Conservation (phyloP, 1,140 invertebrate species). For the Heliconius melpomene region DNA sequence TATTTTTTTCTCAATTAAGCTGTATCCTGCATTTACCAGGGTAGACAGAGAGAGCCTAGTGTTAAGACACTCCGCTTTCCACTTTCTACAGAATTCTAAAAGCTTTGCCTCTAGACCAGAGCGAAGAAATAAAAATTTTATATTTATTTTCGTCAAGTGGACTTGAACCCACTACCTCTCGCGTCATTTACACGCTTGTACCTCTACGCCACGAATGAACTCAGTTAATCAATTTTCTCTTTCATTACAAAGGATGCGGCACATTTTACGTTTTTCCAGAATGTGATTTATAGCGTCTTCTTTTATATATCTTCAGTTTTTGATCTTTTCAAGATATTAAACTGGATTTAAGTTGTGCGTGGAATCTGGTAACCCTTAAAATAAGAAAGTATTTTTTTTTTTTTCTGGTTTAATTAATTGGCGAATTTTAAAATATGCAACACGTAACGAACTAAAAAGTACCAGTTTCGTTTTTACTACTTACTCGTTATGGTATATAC, state of each 20-base stretch:
- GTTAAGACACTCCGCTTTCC: no score
- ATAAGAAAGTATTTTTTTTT: conserved; percentile 10
- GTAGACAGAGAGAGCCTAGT: no score
- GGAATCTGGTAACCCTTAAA: not conserved
- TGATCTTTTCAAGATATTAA: not conserved
- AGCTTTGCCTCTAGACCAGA: no score
- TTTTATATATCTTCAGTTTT: not conserved
- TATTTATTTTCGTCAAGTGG: no score
- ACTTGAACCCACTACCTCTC: no score
- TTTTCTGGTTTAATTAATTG: conserved; percentile 3
- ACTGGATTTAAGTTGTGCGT: not conserved
- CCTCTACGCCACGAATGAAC: no score
- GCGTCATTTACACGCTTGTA: no score
- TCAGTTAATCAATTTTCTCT: not conserved
- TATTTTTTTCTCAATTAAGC: not conserved
- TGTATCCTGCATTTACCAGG: no score
- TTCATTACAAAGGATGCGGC: not conserved
- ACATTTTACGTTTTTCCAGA: not conserved
- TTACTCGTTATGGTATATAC: not conserved
- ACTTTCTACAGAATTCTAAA: no score
- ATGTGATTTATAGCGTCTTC: not conserved
- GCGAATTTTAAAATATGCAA: not conserved
- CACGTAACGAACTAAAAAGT: not conserved
- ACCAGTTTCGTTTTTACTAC: not conserved
- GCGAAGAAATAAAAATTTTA: no score